A percentile compares a stretch with the other conserved stretches of the same genome.
Evolutionary conservation across 2,797 vertebrate species (phyloP).

Genomic region (Ficedula albicollis): DNA sequence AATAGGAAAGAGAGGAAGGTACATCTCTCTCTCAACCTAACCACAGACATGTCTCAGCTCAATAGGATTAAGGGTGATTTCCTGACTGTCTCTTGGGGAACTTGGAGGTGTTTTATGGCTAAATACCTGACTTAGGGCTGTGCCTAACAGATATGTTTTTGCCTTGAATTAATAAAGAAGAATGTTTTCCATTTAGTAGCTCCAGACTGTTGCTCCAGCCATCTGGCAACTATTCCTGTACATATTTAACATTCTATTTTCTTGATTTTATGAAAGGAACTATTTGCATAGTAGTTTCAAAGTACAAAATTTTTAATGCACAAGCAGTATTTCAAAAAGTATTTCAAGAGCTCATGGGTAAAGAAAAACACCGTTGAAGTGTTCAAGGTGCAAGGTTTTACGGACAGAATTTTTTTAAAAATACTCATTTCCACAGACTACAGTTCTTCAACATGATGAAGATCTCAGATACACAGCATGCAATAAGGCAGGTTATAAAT

Average conservation of each 20-base stretch:
- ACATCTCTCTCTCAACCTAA: neutral
- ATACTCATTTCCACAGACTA: neutral
- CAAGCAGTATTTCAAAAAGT: neutral
- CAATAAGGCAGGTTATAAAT: neutral
- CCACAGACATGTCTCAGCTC: neutral
- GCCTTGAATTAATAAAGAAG: neutral
- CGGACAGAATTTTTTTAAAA: neutral
- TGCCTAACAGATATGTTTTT: neutral
- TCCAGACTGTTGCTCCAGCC: neutral
- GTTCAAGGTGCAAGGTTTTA: neutral
- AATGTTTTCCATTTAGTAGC: conserved; percentile 20
- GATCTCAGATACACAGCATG: neutral
- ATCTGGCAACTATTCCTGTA: neutral
- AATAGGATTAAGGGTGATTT: neutral
- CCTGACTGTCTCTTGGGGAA: neutral
- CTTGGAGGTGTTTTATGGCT: neutral
- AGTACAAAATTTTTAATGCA: neutral
- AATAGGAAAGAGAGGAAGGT: neutral
- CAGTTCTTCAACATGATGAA: neutral
- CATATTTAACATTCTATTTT: conserved; percentile 47
- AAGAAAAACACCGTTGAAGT: neutral
- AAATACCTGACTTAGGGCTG: neutral
- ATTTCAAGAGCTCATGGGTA: neutral
- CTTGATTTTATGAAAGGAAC: conserved; percentile 38
- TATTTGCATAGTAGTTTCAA: conserved; percentile 21